These are phyloP conservation scores for Pavo muticus DNA, from an alignment of 2,113 vertebrate species.

Conservation along the genomic window DNA sequence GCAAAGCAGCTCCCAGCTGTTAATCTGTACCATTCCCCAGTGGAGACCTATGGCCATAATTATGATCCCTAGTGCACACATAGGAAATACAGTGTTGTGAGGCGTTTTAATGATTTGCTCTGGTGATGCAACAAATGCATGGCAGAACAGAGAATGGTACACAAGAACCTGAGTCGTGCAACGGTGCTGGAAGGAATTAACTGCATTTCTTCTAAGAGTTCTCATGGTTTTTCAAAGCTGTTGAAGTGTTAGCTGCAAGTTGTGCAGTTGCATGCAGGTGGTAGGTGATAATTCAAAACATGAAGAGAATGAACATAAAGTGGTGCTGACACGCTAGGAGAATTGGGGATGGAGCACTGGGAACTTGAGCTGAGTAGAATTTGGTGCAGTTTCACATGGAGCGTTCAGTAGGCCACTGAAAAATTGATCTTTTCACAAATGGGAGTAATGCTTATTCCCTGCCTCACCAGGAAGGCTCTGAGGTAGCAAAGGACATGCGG, in stretches of 20 bases:
- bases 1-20: background rate
- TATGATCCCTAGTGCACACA: background rate
- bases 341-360: background rate
- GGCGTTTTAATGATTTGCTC: background rate
- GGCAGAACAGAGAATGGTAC: background rate
- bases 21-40: background rate
- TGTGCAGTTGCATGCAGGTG: background rate
- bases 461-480: constrained; percentile 8
- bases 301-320: background rate
- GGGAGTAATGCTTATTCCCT: background rate
- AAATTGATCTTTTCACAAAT: background rate
- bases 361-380: background rate
- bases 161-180: background rate
- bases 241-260: background rate
- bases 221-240: background rate
- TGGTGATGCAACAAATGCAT: background rate
- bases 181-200: background rate
- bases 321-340: background rate
- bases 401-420: background rate
- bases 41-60: background rate
- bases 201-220: background rate
- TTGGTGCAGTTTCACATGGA: background rate
- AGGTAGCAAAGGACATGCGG: background rate
- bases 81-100: background rate
- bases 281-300: background rate